These are phyloP conservation scores for Aptenodytes forsteri DNA, from an alignment of 2,113 vertebrate genomes.

Conservation along the genomic window DNA sequence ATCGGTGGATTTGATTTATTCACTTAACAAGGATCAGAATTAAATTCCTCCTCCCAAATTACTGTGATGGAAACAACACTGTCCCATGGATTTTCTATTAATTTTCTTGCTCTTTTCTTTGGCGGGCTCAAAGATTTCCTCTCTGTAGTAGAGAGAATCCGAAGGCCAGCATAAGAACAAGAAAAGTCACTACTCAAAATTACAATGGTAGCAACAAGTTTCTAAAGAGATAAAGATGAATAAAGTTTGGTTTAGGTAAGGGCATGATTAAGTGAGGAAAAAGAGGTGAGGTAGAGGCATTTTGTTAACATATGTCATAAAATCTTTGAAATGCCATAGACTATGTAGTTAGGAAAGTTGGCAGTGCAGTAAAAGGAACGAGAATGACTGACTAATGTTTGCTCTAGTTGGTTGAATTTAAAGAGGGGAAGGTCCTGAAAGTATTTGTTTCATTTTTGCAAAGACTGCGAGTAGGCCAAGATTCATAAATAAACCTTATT, in stretches of 20 bases:
- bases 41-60: neutral
- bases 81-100: neutral
- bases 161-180: neutral
- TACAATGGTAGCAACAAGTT: neutral
- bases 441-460: neutral
- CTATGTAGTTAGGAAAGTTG: neutral
- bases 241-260: neutral
- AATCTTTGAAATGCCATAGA: neutral
- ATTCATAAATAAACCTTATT: neutral
- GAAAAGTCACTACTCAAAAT: neutral
- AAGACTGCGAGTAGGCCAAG: neutral
- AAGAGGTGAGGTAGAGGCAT: neutral
- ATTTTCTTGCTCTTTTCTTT: neutral
- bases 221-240: neutral
- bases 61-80: neutral
- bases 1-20: neutral
- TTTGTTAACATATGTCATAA: neutral
- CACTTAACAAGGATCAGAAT: neutral
- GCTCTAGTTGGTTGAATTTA: neutral
- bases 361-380: neutral
- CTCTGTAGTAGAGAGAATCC: neutral
- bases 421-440: neutral
- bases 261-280: neutral
- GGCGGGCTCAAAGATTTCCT: neutral
- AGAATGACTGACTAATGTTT: neutral